Conservation (phyloP, 2,113 vertebrate genomes). For the human (Homo sapiens) region DNA sequence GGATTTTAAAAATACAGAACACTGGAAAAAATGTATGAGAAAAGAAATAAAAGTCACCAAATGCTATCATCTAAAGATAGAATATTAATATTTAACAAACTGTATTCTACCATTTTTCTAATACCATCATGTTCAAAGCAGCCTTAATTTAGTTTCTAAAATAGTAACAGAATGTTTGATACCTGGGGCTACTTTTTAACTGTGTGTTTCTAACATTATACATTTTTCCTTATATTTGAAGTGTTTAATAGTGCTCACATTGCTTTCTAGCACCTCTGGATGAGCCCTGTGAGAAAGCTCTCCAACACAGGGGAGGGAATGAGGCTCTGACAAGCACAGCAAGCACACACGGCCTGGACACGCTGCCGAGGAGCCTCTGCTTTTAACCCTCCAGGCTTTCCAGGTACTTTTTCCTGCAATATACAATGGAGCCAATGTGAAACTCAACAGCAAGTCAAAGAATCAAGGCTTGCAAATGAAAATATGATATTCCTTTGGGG, state of each 20-base stretch:
- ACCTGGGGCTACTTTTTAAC: neutral
- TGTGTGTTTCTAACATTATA: neutral
- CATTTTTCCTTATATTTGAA: neutral
- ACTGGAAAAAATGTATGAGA: neutral
- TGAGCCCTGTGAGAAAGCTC: neutral
- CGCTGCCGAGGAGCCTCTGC: neutral
- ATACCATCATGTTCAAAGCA: neutral
- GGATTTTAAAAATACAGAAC: neutral
- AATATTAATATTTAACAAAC: neutral
- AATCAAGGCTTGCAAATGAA: neutral
- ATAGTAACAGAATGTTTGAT: neutral
- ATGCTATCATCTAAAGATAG: neutral
- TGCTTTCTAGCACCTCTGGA: neutral
- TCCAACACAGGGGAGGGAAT: fast-evolving
- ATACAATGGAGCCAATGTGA: neutral
- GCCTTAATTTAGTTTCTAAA: conserved; percentile 3
- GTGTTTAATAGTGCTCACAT: neutral
- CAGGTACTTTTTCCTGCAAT: neutral
- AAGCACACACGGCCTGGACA: neutral
- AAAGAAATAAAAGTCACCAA: conserved; percentile 3
- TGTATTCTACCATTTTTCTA: neutral
- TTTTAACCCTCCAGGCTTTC: too few relatives aligned
- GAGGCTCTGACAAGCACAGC: neutral
- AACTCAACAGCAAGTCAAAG: neutral
- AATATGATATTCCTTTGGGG: neutral